A percentile compares a stretch with the other conserved stretches of the same genome.
Evolutionary conservation across 2,113 vertebrate species (phyloP).

Genomic region (Mesitornis unicolor): DNA sequence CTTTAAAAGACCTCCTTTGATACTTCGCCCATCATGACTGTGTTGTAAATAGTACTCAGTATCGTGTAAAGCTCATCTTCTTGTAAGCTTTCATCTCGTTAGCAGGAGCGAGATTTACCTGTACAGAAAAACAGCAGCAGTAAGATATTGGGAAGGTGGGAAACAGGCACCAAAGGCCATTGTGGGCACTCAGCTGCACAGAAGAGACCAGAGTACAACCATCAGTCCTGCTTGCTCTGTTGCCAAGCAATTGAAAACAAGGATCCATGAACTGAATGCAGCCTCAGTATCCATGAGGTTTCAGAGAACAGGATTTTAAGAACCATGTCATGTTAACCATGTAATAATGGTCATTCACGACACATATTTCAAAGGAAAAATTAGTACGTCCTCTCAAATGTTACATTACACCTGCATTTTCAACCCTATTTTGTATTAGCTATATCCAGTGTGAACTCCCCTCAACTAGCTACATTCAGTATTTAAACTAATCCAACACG

Average conservation of each 20-base stretch:
- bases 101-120: background rate
- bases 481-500: background rate
- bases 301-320: background rate
- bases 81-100: background rate
- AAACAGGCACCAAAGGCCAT: background rate
- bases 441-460: background rate
- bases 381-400: background rate
- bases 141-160: background rate
- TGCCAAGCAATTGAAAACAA: background rate
- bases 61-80: background rate
- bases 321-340: background rate
- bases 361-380: background rate
- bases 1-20: background rate
- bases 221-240: background rate
- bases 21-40: background rate
- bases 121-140: background rate
- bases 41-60: background rate
- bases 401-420: background rate
- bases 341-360: background rate
- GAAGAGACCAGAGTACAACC: background rate
- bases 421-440: background rate
- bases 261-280: background rate
- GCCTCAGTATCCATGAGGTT: background rate
- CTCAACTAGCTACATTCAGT: background rate
- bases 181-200: background rate